phyloP scores from a whole-genome alignment of 2,113 vertebrate species.

The Sterna hirundo region DNA sequence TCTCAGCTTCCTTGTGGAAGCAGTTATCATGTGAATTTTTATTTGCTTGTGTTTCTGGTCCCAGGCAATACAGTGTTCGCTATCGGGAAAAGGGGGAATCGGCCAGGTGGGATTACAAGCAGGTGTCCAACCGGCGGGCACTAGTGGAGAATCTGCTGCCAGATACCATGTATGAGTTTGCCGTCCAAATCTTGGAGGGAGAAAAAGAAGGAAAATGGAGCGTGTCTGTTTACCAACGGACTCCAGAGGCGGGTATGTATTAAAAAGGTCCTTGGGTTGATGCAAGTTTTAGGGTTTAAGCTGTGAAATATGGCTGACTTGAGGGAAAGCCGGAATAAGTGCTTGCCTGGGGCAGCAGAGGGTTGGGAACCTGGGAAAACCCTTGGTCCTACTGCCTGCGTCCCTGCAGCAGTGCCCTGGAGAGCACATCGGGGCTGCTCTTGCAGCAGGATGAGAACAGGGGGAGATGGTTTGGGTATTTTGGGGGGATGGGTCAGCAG shows the following conservation, averaged over 20 bases:
- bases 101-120: conserved; percentile 93
- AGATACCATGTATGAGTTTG: conserved; percentile 96
- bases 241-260: conserved; percentile 90
- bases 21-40: rapidly evolving
- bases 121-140: conserved; percentile 80
- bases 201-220: conserved; percentile 91
- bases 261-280: background rate
- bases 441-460: rapidly evolving
- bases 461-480: background rate
- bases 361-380: background rate
- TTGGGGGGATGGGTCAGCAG: rapidly evolving
- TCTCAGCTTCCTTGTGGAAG: background rate
- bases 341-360: background rate
- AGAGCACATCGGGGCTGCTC: background rate
- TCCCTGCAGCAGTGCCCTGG: background rate
- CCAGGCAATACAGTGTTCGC: conserved; percentile 87
- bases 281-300: background rate
- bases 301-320: background rate
- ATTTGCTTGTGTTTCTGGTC: background rate
- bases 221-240: conserved; percentile 91
- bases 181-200: conserved; percentile 87
- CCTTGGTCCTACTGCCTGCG: background rate
- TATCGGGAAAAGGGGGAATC: conserved; percentile 96
- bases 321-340: background rate
- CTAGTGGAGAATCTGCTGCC: conserved; percentile 86